Conservation (phyloP, 2,888 invertebrate species). For the Rugalucina vietnamica region DNA sequence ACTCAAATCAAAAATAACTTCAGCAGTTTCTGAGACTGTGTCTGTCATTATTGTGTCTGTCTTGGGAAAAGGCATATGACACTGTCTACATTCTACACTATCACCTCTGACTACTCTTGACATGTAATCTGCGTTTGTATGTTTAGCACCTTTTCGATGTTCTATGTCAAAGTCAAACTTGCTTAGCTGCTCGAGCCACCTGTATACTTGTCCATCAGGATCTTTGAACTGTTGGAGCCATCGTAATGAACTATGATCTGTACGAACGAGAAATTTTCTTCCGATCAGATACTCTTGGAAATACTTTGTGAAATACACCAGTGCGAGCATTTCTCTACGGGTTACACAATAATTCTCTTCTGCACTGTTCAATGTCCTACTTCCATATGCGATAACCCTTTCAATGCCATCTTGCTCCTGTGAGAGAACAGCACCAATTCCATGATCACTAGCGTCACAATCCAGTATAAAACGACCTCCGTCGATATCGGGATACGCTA, state of each 20-base stretch:
- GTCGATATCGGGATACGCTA: conserved; percentile 46
- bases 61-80: background rate
- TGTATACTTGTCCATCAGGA: conserved; percentile 44
- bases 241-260: conserved; percentile 57
- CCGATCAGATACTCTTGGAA: conserved; percentile 62
- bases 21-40: background rate
- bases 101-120: conserved; percentile 16
- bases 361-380: conserved; percentile 35
- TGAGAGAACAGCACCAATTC: conserved; percentile 61
- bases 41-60: background rate
- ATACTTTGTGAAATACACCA: conserved; percentile 59
- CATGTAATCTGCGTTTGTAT: conserved; percentile 32
- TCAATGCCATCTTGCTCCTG: conserved; percentile 62
- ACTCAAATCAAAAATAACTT: background rate
- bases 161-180: conserved; percentile 47
- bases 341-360: conserved; percentile 59
- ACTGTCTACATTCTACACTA: background rate
- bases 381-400: conserved; percentile 56
- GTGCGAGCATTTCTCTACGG: conserved; percentile 52
- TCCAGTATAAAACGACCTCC: conserved; percentile 55
- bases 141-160: conserved; percentile 48
- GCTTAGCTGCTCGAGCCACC: conserved; percentile 50
- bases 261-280: conserved; percentile 45
- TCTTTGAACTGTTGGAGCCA: conserved; percentile 55
- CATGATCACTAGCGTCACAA: conserved; percentile 59